phyloP scores from a whole-genome alignment of 2,888 invertebrate genomes.

The Dasysyrphus albostriatus region DNA sequence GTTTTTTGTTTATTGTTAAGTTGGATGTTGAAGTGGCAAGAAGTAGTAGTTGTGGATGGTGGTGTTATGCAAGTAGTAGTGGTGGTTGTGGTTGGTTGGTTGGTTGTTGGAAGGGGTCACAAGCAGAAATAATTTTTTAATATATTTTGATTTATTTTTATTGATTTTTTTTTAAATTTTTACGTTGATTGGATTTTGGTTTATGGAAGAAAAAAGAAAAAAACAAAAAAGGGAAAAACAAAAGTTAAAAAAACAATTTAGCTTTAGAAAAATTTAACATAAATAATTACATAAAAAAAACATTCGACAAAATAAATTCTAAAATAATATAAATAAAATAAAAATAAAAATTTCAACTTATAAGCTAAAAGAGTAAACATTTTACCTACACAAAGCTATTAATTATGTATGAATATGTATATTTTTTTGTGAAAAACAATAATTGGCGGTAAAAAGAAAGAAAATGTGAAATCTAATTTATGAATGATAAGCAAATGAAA shows the following conservation, averaged over 20 bases:
- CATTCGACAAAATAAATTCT: constrained; percentile 64
- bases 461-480: constrained; percentile 12
- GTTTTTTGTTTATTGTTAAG: constrained; percentile 40
- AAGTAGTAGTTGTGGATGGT: constrained; percentile 62
- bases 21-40: constrained; percentile 69
- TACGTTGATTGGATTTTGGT: constrained; percentile 62
- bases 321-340: constrained; percentile 48
- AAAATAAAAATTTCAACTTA: constrained; percentile 72
- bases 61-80: constrained; percentile 63
- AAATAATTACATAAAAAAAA: constrained; percentile 75
- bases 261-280: constrained; percentile 76
- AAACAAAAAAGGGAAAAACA: constrained; percentile 78
- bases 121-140: constrained; percentile 63
- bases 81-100: constrained; percentile 36
- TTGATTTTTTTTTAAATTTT: constrained; percentile 58
- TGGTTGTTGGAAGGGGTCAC: constrained; percentile 62
- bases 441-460: constrained; percentile 37
- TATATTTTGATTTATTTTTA: constrained; percentile 60
- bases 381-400: constrained; percentile 60
- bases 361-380: constrained; percentile 56
- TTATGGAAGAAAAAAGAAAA: constrained; percentile 78
- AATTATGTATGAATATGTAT: not conserved
- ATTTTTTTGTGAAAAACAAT: constrained; percentile 6
- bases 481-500: constrained; percentile 62
- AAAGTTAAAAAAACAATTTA: constrained; percentile 80